Evolutionary conservation across 2,113 vertebrate species (phyloP).

Genomic region (Abramis brama): DNA sequence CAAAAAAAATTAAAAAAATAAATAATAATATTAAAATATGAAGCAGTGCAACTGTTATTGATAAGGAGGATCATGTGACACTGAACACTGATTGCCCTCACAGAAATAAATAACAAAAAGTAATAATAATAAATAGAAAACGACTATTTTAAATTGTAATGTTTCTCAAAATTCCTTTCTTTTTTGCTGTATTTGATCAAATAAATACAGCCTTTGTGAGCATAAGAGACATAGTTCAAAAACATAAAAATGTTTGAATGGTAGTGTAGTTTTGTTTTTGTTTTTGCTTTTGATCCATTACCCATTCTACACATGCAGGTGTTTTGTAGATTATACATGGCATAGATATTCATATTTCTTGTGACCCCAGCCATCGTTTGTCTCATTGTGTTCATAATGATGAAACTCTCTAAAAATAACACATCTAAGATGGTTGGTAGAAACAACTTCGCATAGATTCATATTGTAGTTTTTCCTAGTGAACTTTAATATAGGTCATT

Average conservation of each 20-base stretch:
- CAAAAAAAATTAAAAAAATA: neutral
- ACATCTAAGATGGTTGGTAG: neutral
- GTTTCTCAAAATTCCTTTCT: no score
- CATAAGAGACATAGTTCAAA: no score
- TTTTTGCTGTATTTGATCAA: neutral
- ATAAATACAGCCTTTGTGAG: neutral
- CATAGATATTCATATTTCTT: no score
- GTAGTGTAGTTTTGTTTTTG: no score
- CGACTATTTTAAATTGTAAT: no score
- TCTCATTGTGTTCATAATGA: no score
- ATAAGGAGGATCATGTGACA: neutral
- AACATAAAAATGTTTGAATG: no score
- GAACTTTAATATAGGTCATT: slow-evolving; percentile 7
- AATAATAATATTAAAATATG: neutral
- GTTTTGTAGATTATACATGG: neutral
- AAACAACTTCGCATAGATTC: neutral
- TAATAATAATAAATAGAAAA: no score
- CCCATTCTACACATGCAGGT: neutral
- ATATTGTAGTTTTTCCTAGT: neutral
- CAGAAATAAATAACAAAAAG: no score
- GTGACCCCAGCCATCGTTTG: no score
- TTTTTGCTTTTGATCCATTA: no score
- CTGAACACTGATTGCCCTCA: neutral
- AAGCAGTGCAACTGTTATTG: neutral
- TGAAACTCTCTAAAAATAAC: no score